Percentiles rank a stretch among this genome's conserved stretches.
Evolutionary conservation across 2,888 invertebrate genomes (phyloP).

Genomic region (Brachyopa scutellaris): DNA sequence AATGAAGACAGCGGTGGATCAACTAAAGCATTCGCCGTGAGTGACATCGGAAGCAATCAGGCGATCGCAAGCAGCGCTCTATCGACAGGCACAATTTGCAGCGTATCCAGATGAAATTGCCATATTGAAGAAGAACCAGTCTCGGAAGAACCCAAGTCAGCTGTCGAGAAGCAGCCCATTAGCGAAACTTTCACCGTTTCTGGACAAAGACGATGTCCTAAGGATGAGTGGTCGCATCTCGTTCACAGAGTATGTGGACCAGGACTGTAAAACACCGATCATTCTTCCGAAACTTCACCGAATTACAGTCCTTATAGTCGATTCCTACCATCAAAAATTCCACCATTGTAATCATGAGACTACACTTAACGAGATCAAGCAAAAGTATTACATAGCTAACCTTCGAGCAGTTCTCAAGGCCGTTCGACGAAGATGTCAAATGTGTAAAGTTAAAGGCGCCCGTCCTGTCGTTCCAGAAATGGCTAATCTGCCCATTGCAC

Average conservation of each 20-base stretch:
- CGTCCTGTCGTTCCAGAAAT: not conserved
- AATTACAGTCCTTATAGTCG: conserved; percentile 20
- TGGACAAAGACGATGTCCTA: not conserved
- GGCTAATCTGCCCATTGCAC: not conserved
- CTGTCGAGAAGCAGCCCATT: not conserved
- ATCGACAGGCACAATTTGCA: not conserved
- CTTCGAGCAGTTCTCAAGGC: conserved; percentile 33
- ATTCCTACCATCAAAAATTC: conserved; percentile 45
- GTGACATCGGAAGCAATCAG: not conserved
- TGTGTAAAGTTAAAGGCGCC: not conserved
- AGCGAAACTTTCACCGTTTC: not conserved
- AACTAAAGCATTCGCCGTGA: not conserved
- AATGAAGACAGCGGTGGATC: not conserved
- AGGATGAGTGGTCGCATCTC: not conserved
- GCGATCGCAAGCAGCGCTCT: not conserved
- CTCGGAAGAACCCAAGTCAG: not conserved
- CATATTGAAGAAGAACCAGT: not conserved
- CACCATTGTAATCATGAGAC: conserved; percentile 59
- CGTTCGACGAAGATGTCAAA: conserved; percentile 36
- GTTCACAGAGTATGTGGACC: not conserved
- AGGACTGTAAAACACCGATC: conserved; percentile 40
- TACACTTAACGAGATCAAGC: conserved; percentile 37
- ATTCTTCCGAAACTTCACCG: no score
- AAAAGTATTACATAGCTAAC: conserved; percentile 23
- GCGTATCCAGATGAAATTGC: not conserved